Evolutionary conservation across 2,888 invertebrate species (phyloP).

Genomic region (Cylindroiulus punctatus): DNA sequence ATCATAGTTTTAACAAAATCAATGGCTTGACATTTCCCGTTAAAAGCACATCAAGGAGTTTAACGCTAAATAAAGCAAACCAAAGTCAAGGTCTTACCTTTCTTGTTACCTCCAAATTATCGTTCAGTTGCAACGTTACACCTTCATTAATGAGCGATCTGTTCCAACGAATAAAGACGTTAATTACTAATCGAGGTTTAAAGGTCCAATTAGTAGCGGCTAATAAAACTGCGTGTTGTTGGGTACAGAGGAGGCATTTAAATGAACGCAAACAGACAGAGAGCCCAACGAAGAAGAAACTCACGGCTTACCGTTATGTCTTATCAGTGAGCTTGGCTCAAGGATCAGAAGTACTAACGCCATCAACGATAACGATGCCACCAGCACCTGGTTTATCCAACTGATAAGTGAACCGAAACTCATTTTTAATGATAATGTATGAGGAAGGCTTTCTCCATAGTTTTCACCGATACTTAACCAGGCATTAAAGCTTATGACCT

Average conservation of each 20-base stretch:
- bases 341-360: background rate
- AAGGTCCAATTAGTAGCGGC: background rate
- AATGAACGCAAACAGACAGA: background rate
- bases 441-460: too few relatives aligned
- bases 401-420: background rate
- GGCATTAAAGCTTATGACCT: too few relatives aligned
- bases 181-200: background rate
- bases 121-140: background rate
- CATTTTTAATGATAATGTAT: background rate
- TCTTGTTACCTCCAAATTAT: background rate
- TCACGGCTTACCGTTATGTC: background rate
- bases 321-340: background rate
- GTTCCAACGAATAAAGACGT: background rate
- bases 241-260: background rate
- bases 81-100: slow-evolving; percentile 10
- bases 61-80: background rate
- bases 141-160: background rate
- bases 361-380: background rate
- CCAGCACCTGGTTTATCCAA: background rate
- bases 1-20: too few relatives aligned
- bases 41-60: background rate
- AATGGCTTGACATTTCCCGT: too few relatives aligned
- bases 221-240: background rate
- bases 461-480: too few relatives aligned
- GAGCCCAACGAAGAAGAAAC: background rate